Conservation (phyloP, 2,797 vertebrate genomes). For the Sebastolobus altivelis region DNA sequence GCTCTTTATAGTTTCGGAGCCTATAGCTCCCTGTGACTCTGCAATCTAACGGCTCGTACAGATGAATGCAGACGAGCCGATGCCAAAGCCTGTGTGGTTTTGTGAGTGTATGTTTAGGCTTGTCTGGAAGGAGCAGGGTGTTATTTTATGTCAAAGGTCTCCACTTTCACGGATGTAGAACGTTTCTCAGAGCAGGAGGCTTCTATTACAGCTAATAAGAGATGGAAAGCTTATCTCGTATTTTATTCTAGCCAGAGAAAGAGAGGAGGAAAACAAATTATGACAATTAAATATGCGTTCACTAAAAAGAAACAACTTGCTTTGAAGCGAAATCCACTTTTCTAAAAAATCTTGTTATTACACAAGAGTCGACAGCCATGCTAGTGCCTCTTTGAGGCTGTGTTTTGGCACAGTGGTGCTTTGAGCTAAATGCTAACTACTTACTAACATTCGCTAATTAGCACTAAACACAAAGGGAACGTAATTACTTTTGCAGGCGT, state of each 20-base stretch:
- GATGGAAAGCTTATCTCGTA: slow-evolving; percentile 1
- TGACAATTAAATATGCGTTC: slow-evolving; percentile 10
- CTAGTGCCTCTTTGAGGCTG: neutral
- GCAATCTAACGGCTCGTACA: slow-evolving; percentile 32
- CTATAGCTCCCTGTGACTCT: slow-evolving; percentile 65
- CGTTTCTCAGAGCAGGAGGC: slow-evolving; percentile 29
- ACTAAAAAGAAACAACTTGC: neutral
- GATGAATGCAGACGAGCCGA: slow-evolving; percentile 43
- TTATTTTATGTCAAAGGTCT: slow-evolving; percentile 71
- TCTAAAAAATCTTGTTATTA: neutral
- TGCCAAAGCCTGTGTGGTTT: slow-evolving; percentile 64
- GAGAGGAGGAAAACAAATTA: slow-evolving; percentile 16
- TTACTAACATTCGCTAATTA: neutral
- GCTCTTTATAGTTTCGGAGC: slow-evolving; percentile 55
- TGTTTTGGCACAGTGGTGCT: neutral
- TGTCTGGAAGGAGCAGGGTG: slow-evolving; percentile 58
- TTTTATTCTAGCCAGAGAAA: slow-evolving; percentile 11
- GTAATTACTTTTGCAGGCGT: neutral
- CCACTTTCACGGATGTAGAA: slow-evolving; percentile 31
- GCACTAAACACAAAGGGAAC: neutral
- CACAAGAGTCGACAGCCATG: neutral
- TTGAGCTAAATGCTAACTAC: neutral
- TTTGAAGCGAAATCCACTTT: slow-evolving; percentile 22
- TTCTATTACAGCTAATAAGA: slow-evolving; percentile 25
- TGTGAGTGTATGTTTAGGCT: slow-evolving; percentile 54